Percentiles rank a stretch among this genome's conserved stretches.
Evolutionary conservation across 2,888 invertebrate species (phyloP).

Genomic region (Chesias legatella): DNA sequence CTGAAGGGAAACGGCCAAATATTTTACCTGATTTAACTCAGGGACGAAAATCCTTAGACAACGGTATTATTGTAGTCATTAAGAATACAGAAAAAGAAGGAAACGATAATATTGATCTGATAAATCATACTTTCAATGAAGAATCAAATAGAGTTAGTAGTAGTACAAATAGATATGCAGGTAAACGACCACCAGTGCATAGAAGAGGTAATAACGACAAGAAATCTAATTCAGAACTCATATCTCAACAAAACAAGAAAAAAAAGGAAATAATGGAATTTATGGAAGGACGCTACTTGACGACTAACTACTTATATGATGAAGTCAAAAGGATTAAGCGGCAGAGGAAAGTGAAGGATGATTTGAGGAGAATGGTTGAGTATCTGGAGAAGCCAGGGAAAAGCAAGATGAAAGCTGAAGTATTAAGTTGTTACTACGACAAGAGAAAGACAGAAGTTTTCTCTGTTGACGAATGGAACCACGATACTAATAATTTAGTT

Average conservation of each 20-base stretch:
- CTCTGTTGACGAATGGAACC: constrained; percentile 5
- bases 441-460: not conserved
- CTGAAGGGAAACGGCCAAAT: not conserved
- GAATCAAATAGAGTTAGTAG: no score
- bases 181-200: not conserved
- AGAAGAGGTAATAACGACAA: not conserved
- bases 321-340: constrained; percentile 43
- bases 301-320: constrained; percentile 40
- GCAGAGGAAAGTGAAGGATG: constrained; percentile 32
- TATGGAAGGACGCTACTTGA: constrained; percentile 25
- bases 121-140: no score
- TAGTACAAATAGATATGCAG: not conserved
- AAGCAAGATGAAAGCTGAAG: constrained; percentile 17
- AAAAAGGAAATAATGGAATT: constrained; percentile 33
- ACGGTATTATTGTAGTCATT: constrained; percentile 2
- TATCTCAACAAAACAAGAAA: constrained; percentile 27
- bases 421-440: constrained; percentile 30
- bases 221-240: not conserved
- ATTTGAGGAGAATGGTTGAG: constrained; percentile 39
- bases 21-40: not conserved
- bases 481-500: constrained; percentile 37
- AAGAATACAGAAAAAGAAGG: not conserved
- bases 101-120: no score
- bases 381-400: constrained; percentile 32
- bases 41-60: not conserved